Base-by-base conservation (phyloP, 2,888 invertebrate genomes). In the Pachymerium ferrugineum region DNA sequence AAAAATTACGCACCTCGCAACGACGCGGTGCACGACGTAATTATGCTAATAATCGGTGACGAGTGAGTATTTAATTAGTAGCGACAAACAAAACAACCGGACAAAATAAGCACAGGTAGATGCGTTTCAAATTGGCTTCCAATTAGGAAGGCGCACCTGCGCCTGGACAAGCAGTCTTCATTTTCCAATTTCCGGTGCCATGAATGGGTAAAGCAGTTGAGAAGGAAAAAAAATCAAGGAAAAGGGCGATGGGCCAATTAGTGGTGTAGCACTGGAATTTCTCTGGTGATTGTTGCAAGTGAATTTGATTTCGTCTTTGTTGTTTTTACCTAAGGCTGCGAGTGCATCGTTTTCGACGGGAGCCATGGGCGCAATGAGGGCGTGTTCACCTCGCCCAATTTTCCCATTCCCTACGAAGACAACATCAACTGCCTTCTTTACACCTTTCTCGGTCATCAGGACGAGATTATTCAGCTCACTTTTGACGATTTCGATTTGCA, bases 341-440 rank as follows among this genome's bases (percentile, higher is more conserved):
- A 90, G 80, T 94, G 94, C 83, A 85, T 93, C 78, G 88, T 89
- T 76, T 93, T 89, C 85, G 90, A 91, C 79, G 90, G 89, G 78
- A 89, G 90, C 76, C 90, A 89, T 81, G 89, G 90, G 79, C 90
- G 89, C 83, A 89, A 89, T 81, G 88, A 88, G 78, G 93, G 92
- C 77, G 88, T 87, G 69, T 93, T 93, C 85, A 90, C 88, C 81
- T 92, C 92, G 78, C 93, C 93, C 19, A 90, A 92, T 84, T 92
- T 89, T 83, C 93, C 93, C 3, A 87, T 87, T 76, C 87, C 88
- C 74, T 92, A 92, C 83, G 89, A 89, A 6, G 82, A 87, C 74
- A 88, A 88, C 80, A 86, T 91, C 81, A 88, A 90, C 85, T 94
- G 94, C 81, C 87, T 93, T 72, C 88, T 93, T 73, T 93, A 92